Evolutionary conservation across 2,888 invertebrate species (phyloP).

Genomic region (Andrena fulva): DNA sequence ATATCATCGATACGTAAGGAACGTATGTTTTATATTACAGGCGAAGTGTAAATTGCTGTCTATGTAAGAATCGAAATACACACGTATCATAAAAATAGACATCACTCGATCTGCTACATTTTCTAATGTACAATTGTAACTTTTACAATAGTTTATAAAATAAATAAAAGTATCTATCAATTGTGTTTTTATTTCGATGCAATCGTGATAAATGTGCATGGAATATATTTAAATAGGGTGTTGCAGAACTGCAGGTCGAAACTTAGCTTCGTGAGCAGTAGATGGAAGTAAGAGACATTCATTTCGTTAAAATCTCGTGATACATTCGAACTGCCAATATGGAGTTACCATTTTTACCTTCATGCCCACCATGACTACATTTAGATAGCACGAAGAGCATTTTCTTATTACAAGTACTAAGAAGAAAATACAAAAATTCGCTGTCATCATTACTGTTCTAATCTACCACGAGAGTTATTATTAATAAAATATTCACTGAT

Average conservation of each 20-base stretch:
- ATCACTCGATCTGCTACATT: conserved; percentile 67
- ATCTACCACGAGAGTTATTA: neutral
- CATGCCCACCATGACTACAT: no score
- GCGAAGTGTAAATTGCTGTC: conserved; percentile 55
- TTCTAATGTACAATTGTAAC: conserved; percentile 78
- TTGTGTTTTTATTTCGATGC: neutral
- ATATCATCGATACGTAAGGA: conserved; percentile 44
- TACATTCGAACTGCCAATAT: no score
- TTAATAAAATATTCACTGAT: neutral
- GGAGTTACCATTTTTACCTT: no score
- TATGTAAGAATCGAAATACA: conserved; percentile 51
- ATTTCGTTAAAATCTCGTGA: no score
- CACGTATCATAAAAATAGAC: conserved; percentile 63
- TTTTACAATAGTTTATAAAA: conserved; percentile 82
- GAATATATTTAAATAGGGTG: no score
- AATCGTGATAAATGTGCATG: neutral
- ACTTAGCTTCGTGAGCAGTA: no score
- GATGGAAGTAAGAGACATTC: no score
- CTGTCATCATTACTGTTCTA: no score
- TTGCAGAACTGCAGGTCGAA: no score
- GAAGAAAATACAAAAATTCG: no score
- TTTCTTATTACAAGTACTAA: no score
- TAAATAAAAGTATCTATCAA: conserved; percentile 73
- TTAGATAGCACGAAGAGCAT: no score
- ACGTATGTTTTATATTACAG: conserved; percentile 60